Evolutionary conservation across 2,113 vertebrate genomes (phyloP).

Genomic region (Chaenocephalus aceratus): DNA sequence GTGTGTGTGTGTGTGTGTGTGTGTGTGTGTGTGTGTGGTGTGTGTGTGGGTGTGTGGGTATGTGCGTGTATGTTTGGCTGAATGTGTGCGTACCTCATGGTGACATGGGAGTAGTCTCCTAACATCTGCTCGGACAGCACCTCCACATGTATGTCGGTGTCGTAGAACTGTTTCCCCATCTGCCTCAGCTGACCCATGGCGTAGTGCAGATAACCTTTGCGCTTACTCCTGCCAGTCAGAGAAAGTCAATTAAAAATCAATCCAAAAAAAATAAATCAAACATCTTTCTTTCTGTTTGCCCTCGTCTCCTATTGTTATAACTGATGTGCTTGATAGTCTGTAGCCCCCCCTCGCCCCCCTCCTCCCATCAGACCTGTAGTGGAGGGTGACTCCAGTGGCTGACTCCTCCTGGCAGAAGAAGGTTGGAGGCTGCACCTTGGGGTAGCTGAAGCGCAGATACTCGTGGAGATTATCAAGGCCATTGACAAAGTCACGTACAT

Average conservation of each 20-base stretch:
- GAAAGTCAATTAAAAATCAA: constrained; percentile 4
- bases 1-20: background rate
- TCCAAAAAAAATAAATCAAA: background rate
- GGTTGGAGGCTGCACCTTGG: constrained; percentile 84
- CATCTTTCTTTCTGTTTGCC: background rate
- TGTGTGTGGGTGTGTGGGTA: background rate
- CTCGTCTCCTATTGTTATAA: background rate
- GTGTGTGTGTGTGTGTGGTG: background rate
- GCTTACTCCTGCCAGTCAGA: constrained; percentile 77
- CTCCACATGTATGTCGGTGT: constrained; percentile 85
- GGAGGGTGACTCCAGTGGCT: constrained; percentile 83
- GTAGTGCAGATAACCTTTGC: constrained; percentile 84
- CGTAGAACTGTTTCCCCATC: constrained; percentile 86
- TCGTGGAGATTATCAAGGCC: constrained; percentile 85
- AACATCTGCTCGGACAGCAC: constrained; percentile 85
- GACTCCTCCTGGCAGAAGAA: constrained; percentile 87
- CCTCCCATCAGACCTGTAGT: constrained; percentile 78
- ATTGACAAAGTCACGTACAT: constrained; percentile 84
- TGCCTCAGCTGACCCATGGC: constrained; percentile 86
- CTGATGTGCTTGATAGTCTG: background rate
- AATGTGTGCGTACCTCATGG: constrained; percentile 77
- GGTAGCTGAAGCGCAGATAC: constrained; percentile 86
- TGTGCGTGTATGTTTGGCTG: background rate
- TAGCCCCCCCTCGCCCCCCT: background rate
- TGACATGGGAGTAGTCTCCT: constrained; percentile 85